Conservation (phyloP, 37 sponge, comb jelly and placozoan species). For the Cladorhizidae sp. region DNA sequence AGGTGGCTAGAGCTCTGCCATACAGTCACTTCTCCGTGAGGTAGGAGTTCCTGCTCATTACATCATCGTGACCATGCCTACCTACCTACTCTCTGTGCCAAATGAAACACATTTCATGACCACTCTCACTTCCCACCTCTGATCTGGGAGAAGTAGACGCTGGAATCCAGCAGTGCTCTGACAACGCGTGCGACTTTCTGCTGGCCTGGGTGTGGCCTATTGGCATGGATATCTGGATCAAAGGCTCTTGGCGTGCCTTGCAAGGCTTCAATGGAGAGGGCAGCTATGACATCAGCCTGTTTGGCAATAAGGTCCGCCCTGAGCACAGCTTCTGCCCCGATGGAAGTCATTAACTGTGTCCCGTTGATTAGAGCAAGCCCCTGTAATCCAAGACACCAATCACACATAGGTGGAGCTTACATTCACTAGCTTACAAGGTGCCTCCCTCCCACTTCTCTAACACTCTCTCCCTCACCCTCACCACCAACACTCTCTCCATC, state of each 20-base stretch:
- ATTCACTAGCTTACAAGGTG: too few species aligned
- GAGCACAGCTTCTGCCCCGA: conserved; percentile 82
- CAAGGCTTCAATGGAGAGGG: conserved; percentile 84
- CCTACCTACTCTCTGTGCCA: too few species aligned
- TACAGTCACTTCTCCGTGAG: too few species aligned
- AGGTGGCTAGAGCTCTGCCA: too few species aligned
- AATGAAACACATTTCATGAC: too few species aligned
- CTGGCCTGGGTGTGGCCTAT: conserved; percentile 90
- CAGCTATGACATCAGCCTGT: conserved; percentile 89
- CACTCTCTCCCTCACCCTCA: too few species aligned
- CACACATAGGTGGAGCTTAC: too few species aligned
- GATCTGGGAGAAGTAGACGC: conserved; percentile 83
- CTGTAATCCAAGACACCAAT: neutral
- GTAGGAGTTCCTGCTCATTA: too few species aligned
- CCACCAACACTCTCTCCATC: too few species aligned
- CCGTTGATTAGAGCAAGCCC: conserved; percentile 96
- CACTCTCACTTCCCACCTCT: too few species aligned
- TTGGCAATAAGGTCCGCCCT: conserved; percentile 60
- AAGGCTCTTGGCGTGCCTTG: conserved; percentile 79
- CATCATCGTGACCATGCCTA: too few species aligned
- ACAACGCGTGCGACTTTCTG: conserved; percentile 78
- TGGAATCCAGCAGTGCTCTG: conserved; percentile 81
- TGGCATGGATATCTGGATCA: conserved; percentile 77
- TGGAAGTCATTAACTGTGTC: conserved; percentile 88
- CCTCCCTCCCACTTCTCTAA: too few species aligned